Evolutionary conservation across 2,113 vertebrate species (phyloP), one percentile per base, ranked within the genome.

Genomic region (Hoplias malabaricus): DNA sequence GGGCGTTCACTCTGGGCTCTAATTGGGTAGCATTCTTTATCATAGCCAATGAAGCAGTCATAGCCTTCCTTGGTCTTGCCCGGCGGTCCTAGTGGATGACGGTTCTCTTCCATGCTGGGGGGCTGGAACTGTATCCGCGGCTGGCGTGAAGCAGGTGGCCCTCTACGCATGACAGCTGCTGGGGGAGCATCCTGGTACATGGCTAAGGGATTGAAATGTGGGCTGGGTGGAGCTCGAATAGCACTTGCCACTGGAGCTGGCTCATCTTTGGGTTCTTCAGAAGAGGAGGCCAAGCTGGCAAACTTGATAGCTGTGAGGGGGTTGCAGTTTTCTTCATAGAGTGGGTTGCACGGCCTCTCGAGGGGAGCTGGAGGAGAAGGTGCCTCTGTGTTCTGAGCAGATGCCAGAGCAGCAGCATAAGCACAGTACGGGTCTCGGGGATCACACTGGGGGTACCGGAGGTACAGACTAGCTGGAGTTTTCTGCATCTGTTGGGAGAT

Each of bases 41-140:
- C 92, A 10, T 94, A 93, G 38, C 91, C 89, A 0, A 93, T 90
- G 78, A 84, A 93, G 84, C 93, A 94, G 54, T 93, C 89, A 5
- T 93, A 90, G 65, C 93, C 93, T 50, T 94, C 93, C 73, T 93
- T 93, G 75, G 93, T 94, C 86, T 93, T 93, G 10, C 93, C 92
- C 0, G 91, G 88, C 14, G 90, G 90, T 1, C 91, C 90, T 54
- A 92, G 87, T 42, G 89, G 87, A 65, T 90, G 86, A 57, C 27
- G 86, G 48, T 87, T 80, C n/a, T 92, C 87, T 40, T 76, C 82
- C 12, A 69, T 59, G 10, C n/a, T 75, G 14, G 84, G 16, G 0
- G 88, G 87, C 75, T 87, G 89, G 33, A 88, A 87, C 25, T 85
- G 75, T 46, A 7, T 78, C 36, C 11, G 67, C 21, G 86, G 70